Conservation (phyloP, 92 coral and sea anemone genomes). For the Ricordea florida region DNA sequence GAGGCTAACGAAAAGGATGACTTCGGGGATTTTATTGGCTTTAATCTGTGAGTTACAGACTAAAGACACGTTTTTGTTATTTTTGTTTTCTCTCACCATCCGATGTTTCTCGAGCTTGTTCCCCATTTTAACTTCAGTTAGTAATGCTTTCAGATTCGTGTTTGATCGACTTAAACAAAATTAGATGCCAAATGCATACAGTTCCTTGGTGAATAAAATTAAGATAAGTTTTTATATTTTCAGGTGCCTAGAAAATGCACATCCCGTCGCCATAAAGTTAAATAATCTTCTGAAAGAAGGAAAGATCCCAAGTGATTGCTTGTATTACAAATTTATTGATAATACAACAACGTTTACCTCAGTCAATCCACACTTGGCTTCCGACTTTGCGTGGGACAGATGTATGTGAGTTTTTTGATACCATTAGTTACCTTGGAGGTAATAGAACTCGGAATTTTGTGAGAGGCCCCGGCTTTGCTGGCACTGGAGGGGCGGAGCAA, state of each 20-base stretch:
- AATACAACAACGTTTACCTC: conserved; percentile 34
- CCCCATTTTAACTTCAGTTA: no score
- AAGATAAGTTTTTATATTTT: no score
- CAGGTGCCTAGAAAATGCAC: conserved; percentile 34
- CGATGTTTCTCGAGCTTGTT: no score
- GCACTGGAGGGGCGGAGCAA: neutral
- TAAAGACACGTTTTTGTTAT: no score
- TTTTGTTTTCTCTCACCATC: no score
- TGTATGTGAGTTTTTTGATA: conserved; percentile 44
- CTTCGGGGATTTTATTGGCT: no score
- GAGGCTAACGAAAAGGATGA: no score
- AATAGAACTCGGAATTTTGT: conserved; percentile 1
- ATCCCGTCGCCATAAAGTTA: conserved; percentile 44
- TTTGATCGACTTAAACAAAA: no score
- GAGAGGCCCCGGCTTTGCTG: neutral
- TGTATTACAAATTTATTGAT: conserved; percentile 36
- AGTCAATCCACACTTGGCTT: conserved; percentile 9
- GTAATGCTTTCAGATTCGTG: no score
- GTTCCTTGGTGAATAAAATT: no score
- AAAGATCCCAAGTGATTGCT: conserved; percentile 48
- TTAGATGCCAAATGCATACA: no score
- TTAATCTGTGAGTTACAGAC: no score
- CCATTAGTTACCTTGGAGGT: neutral
- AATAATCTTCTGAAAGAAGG: conserved; percentile 50
- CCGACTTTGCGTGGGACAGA: conserved; percentile 27